A percentile compares a stretch with the other conserved stretches of the same genome.
Evolutionary conservation across 2,888 invertebrate species (phyloP).

Genomic region (Ophion ellenae): DNA sequence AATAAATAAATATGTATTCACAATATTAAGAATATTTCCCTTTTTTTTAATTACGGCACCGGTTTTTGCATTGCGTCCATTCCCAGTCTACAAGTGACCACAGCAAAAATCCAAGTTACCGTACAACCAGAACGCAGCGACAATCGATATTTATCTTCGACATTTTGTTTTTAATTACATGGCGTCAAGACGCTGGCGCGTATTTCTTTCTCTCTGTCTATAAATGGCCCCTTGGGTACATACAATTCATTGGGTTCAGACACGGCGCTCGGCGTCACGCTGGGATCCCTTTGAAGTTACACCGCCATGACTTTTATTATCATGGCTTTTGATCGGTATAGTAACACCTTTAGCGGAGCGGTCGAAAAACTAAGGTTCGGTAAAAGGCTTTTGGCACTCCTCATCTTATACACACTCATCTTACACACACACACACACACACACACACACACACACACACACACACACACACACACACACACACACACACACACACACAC

Average conservation of each 20-base stretch:
- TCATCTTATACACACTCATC: background rate
- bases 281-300: slow-evolving; percentile 40
- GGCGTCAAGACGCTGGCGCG: background rate
- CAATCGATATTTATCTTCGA: background rate
- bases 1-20: no score
- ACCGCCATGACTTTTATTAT: slow-evolving; percentile 58
- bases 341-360: slow-evolving; percentile 41
- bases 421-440: no score
- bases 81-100: no score
- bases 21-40: no score
- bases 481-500: no score
- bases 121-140: background rate
- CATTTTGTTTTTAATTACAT: background rate
- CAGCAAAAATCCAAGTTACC: background rate
- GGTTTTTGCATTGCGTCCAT: no score
- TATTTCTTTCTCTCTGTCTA: background rate
- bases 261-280: slow-evolving; percentile 36
- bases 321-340: slow-evolving; percentile 50
- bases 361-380: background rate
- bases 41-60: no score
- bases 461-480: no score
- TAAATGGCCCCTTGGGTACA: slow-evolving; percentile 32
- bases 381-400: slow-evolving; percentile 26
- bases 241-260: slow-evolving; percentile 45
- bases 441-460: no score